phyloP scores from a whole-genome alignment of 2,888 invertebrate genomes.

The Cantharis nigra region DNA sequence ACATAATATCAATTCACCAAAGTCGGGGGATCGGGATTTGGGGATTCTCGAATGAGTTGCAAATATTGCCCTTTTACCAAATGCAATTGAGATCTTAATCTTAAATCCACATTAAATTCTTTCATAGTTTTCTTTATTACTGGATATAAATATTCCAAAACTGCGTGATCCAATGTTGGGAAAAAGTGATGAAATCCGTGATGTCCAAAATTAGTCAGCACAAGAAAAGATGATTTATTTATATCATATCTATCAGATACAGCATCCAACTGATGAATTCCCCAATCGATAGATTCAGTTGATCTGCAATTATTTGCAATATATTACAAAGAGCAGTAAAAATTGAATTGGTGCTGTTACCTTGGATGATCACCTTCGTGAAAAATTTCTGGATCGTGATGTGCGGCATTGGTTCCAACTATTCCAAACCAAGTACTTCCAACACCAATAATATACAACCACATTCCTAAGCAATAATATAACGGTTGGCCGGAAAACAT shows the following conservation, averaged over 20 bases:
- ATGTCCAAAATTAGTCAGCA: slow-evolving; percentile 75
- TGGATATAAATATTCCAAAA: slow-evolving; percentile 68
- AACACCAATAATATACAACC: slow-evolving; percentile 61
- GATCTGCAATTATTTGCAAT: slow-evolving; percentile 34
- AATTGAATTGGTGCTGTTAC: slow-evolving; percentile 47
- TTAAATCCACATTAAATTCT: slow-evolving; percentile 64
- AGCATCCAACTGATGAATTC: slow-evolving; percentile 75
- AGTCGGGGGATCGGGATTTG: slow-evolving; percentile 48
- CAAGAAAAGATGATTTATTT: slow-evolving; percentile 67
- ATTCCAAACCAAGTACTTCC: slow-evolving; percentile 64
- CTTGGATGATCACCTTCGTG: slow-evolving; percentile 75
- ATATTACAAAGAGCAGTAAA: too few relatives aligned
- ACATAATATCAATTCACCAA: neutral
- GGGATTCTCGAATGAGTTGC: slow-evolving; percentile 60
- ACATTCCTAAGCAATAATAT: slow-evolving; percentile 54
- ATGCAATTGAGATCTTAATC: slow-evolving; percentile 60
- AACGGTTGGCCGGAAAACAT: slow-evolving; percentile 44
- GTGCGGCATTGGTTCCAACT: slow-evolving; percentile 72
- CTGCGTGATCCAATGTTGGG: slow-evolving; percentile 78
- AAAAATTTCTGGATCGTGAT: slow-evolving; percentile 77
- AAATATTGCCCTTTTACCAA: slow-evolving; percentile 70
- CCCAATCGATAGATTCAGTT: slow-evolving; percentile 67
- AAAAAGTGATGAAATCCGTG: slow-evolving; percentile 81
- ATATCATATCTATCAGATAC: slow-evolving; percentile 72
- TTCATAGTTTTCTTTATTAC: slow-evolving; percentile 65